A percentile compares a stretch with the other conserved stretches of the same genome.
These are phyloP conservation scores for Aleiodes alternator DNA, from an alignment of 2,888 invertebrate genomes.

Conservation along the genomic window DNA sequence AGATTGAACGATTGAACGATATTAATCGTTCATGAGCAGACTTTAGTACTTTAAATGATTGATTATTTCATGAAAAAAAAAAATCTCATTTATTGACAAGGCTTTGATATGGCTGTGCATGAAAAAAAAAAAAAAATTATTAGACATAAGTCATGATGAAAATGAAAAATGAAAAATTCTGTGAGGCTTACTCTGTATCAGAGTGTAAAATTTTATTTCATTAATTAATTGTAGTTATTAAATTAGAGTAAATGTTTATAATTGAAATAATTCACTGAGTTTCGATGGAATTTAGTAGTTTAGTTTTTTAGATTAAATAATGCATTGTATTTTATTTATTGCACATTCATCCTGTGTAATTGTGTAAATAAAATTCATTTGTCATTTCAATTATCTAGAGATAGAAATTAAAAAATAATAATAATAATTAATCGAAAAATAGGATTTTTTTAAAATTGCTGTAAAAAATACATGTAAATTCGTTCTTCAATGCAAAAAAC, in stretches of 20 bases:
- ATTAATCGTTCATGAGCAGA: conserved; percentile 1
- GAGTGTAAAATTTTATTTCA: conserved; percentile 58
- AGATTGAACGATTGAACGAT: conserved; percentile 1
- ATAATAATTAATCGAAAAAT: too few relatives aligned
- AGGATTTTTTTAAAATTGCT: not conserved
- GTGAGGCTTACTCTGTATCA: conserved; percentile 67
- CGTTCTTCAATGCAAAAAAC: not conserved
- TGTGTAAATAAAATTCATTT: conserved; percentile 13
- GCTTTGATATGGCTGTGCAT: conserved; percentile 6
- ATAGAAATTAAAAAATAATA: too few relatives aligned
- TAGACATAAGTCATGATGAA: not conserved
- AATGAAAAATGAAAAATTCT: conserved; percentile 39
- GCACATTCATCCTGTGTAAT: not conserved
- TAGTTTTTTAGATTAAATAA: conserved; percentile 5
- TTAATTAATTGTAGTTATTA: not conserved
- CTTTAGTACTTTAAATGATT: not conserved
- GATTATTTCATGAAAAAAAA: not conserved
- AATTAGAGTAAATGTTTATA: conserved; percentile 27
- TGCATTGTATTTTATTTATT: conserved; percentile 20
- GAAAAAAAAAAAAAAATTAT: not conserved
- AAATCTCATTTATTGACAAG: conserved; percentile 6
- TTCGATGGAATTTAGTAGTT: conserved; percentile 30
- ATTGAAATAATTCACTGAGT: conserved; percentile 17
- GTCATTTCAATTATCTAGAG: not conserved
- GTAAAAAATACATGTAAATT: not conserved